A percentile compares a stretch with the other conserved stretches of the same genome.
Conservation (phyloP, 2,797 vertebrate genomes). For the Todus mexicanus region DNA sequence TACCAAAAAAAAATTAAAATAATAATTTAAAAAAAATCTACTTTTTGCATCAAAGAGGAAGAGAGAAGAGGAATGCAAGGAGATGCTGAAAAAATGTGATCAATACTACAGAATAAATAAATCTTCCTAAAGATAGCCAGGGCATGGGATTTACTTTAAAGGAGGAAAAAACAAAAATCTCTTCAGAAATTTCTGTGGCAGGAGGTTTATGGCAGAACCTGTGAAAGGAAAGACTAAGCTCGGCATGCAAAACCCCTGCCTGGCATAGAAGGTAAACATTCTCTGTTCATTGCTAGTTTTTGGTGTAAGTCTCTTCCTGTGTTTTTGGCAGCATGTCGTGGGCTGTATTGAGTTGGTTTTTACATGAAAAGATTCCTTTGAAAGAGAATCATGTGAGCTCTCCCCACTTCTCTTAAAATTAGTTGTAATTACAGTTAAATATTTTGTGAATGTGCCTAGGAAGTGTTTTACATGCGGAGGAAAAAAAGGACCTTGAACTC, state of each 20-base stretch:
- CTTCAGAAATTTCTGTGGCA: not conserved
- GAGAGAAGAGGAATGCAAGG: not conserved
- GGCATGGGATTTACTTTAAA: not conserved
- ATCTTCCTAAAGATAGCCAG: not conserved
- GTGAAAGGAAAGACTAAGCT: not conserved
- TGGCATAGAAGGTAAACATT: not conserved
- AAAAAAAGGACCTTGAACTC: not conserved
- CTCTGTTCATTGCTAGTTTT: not conserved
- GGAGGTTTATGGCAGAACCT: not conserved
- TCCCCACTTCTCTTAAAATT: not conserved
- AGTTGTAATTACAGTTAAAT: conserved; percentile 48
- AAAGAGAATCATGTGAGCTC: conserved; percentile 18
- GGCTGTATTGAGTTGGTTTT: not conserved
- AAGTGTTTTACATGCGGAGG: not conserved
- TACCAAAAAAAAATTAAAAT: not conserved
- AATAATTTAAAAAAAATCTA: no score
- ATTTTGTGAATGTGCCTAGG: conserved; percentile 31
- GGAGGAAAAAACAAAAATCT: not conserved
- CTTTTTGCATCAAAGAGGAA: not conserved
- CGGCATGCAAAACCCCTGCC: not conserved
- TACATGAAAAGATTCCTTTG: not conserved
- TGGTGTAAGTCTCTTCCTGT: not conserved
- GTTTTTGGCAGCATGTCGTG: not conserved
- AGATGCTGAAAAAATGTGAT: not conserved
- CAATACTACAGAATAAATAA: not conserved